Conservation (phyloP, 2,888 invertebrate genomes). For the Pterostichus niger region DNA sequence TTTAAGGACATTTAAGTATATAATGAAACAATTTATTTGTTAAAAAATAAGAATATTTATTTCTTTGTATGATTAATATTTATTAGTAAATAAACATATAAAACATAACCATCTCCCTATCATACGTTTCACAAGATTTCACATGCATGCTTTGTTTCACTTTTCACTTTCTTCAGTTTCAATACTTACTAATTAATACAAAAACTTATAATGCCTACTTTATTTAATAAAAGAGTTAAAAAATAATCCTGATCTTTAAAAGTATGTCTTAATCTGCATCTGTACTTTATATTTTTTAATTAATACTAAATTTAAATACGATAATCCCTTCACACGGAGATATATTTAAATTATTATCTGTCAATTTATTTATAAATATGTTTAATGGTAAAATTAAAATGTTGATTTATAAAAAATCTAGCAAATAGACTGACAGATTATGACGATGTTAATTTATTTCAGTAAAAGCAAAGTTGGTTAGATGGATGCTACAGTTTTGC, state of each 20-base stretch:
- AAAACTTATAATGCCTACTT: slow-evolving; percentile 1
- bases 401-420: background rate
- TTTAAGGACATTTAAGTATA: too few relatives aligned
- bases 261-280: slow-evolving; percentile 2
- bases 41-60: too few relatives aligned
- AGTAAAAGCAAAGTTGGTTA: background rate
- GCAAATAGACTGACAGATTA: background rate
- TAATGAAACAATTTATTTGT: too few relatives aligned
- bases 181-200: slow-evolving; percentile 1
- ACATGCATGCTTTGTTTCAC: slow-evolving; percentile 17
- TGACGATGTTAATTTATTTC: background rate
- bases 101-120: background rate
- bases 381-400: slow-evolving; percentile 9
- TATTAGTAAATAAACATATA: too few relatives aligned
- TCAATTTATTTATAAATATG: background rate
- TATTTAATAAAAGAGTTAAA: background rate
- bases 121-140: slow-evolving; percentile 29
- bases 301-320: background rate
- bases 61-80: too few relatives aligned
- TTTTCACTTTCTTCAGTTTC: slow-evolving; percentile 24
- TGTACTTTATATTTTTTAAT: background rate
- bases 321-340: background rate
- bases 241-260: background rate
- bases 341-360: background rate
- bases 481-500: slow-evolving; percentile 24